Base-by-base conservation (phyloP, 2,797 vertebrate species). In the Mionectes olivaceus region DNA sequence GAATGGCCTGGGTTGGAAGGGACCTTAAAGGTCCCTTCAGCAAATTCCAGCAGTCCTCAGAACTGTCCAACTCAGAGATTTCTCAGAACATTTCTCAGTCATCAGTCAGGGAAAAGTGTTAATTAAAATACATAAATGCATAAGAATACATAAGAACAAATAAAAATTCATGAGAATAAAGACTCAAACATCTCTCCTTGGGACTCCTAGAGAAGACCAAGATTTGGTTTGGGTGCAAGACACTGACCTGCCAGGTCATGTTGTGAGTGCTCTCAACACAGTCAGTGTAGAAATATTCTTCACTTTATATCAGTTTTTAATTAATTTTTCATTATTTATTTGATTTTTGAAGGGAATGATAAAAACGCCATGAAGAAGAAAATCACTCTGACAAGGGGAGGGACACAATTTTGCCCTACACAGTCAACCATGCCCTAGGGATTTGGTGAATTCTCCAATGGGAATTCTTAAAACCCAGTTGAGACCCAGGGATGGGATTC, bases 371-470 rank as follows among this genome's bases (percentile, higher is more conserved):
- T 30, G 28, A 12, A 37, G 27, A 24, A 78, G 2, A 4, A 39
- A 46, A 27, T 11, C 39, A 10, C 10, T 9, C 46, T 25, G 59
- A 11, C 3, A 56, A 13, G 1, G 5, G 27, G 35, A 39, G 2
- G 18, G 59, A 86, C 28, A 57, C 6, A 11, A 2, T 6, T 56
- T 0, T 59, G 32, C 33, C 30, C n/a, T 27, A 19, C 1, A 2
- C 0, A 50, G 19, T 0, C 24, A 83, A 50, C 24, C 5, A 4
- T 0, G 1, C 19, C 3, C 18, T 3, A 13, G 27, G 25, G 6
- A 32, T 33, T 4, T 27, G 35, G 24, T 7, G 4, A 81, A 59
- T 23, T n/a, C 68, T 49, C 76, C 46, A 53, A 30, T 32, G 32
- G 0, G 0, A 50, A 32, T 15, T 55, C 50, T 37, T n/a, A 24